Base-by-base conservation (phyloP, 2,888 invertebrate species). In the Hirtodrosophila histrioides region DNA sequence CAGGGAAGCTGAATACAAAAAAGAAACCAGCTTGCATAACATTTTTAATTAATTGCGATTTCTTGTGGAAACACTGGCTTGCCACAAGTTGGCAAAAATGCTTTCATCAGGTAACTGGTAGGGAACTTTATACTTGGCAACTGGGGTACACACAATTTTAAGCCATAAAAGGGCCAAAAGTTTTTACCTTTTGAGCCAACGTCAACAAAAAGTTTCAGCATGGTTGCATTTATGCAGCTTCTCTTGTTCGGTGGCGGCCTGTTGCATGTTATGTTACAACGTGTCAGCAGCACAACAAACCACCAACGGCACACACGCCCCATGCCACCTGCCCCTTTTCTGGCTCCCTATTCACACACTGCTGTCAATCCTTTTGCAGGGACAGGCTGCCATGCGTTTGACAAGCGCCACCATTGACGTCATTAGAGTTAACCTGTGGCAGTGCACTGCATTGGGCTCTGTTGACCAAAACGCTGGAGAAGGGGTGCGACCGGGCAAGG, bases 231-330 rank as follows among this genome's bases (percentile, higher is more conserved):
- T 76, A 37, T 61, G 60, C 37, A 67, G 72, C 68, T 63, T 67
- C 62, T 23, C 33, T 35, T 58, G 41, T 56, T 17, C 31, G 24
- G 36, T 46, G 46, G 57, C 64, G 60, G 84, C 86, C 84, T 84
- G 81, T 81, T 81, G 86, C 81, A 84, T 82, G 81, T 70, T 54
- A 39, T 58, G 64, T 69, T 70, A 78, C 84, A 81, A 81, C 75
- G 84, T 81, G 81, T 75, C 84, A 86, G 67, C 56, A 58, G 70
- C 68, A 79, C 45, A 62, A 55, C 29, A 49, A 57, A 43, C 49
- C 62, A 48, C 5, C 41, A 50, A 27, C 36, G 7, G 23, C 43
- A 8, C 41, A 7, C 37, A 17, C 33, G 23, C 17, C 9, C 24
- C 27, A n/a, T n/a, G n/a, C 17, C 17, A 27, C 2, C 5, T 27